Evolutionary conservation across 2,888 invertebrate species (phyloP), one percentile per base, ranked within the genome.

Genomic region (Caenorhabditis sp.): DNA sequence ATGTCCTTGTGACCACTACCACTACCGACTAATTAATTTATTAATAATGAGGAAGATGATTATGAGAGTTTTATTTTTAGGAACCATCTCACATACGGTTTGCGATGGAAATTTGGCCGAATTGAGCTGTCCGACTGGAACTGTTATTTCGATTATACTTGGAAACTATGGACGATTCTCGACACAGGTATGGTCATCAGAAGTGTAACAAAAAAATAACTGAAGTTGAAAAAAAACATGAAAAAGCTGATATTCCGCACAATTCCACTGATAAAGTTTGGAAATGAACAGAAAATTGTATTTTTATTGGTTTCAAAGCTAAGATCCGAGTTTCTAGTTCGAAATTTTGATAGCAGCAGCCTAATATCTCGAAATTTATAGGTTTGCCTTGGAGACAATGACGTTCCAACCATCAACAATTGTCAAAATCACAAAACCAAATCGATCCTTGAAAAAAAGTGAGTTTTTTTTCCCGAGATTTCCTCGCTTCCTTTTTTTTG

Each of bases 141-240:
- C 60, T 31, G 74, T 77, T n/a, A 81, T 81, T 26, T 63, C 69
- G 49, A 71, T 79, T 26, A 66, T 70, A 7, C 58, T 71, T n/a
- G 81, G 78, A 31, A 81, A 79, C 59, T 81, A 76, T 52, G 81
- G 81, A 54, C 62, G 81, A 56, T 78, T 74, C 54, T 76, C 78
- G 1, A 65, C 59, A 7, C 61, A 59, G 21, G 74, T 76, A n/a
- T n/a, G n/a, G n/a, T n/a, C n/a, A n/a, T n/a, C n/a, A n/a, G n/a
- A n/a, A n/a, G n/a, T n/a, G n/a, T n/a, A n/a, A n/a, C n/a, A n/a
- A n/a, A n/a, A n/a, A n/a, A n/a, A n/a, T n/a, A n/a, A n/a, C n/a
- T n/a, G n/a, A n/a, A n/a, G n/a, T n/a, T n/a, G n/a, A n/a, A n/a
- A n/a, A n/a, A n/a, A n/a, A n/a, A n/a, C n/a, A n/a, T n/a, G n/a